Base-by-base conservation (phyloP, 2,888 invertebrate species). In the Lordiphosa fenestrarum region DNA sequence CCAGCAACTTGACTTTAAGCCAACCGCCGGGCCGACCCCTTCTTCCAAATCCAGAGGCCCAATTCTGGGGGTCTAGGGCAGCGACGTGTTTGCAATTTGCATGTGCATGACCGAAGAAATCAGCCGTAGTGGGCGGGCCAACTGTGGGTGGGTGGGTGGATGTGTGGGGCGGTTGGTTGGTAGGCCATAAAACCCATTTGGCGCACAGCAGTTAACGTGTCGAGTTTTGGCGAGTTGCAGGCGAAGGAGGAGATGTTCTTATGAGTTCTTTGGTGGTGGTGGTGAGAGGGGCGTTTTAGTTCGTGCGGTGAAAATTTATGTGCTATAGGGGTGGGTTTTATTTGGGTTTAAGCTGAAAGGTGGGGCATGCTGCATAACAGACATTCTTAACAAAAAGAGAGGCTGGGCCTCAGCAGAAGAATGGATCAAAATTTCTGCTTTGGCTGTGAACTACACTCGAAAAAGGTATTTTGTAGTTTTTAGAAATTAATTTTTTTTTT, bases 71-170 rank as follows among this genome's bases (percentile, higher is more conserved):
- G 48, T 59, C 50, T 59, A 55, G 71, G 63, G 42, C 64, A 55
- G 64, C 66, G 66, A 77, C 81, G 77, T 77, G 81, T 70, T 70
- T 77, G 68, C 74, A 72, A 77, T 77, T 77, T 81, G 77, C 82
- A 77, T 81, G 66, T 76, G 74, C 77, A 77, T 61, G 63, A 63
- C 62, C 62, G 51, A 46, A 55, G 55, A 55, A 62, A 40, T n/a
- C 38, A 42, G 50, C 63, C 63, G 41, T 40, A 33, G 41, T 23
- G 23, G 56, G 47, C 55, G 57, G 46, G 13, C 9, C 25, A n/a
- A 6, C 10, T 36, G n/a, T n/a, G n/a, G 10, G 39, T 19, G 25
- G 60, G 44, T 37, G 56, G n/a, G n/a, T n/a, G n/a, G n/a, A n/a
- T n/a, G n/a, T n/a, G 21, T 6, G 46, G 42, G 6, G n/a, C 35